These are phyloP conservation scores for Aphidius gifuensis DNA, from an alignment of 1,140 invertebrate species.

Conservation along the genomic window DNA sequence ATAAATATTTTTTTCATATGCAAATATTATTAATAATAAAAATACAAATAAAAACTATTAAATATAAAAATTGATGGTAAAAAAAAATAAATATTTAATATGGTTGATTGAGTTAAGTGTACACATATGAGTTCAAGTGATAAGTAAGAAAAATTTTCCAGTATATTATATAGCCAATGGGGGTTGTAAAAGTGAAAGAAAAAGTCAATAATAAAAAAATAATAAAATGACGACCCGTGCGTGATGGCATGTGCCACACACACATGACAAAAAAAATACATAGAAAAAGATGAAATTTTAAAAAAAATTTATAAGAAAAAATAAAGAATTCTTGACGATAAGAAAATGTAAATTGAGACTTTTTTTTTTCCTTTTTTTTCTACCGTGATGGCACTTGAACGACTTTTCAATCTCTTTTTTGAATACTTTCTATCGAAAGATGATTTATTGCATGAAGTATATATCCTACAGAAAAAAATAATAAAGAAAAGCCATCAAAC, in stretches of 20 bases:
- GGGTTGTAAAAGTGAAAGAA: too few relatives aligned
- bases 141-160: too few relatives aligned
- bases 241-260: constrained; percentile 37
- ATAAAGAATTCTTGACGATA: background rate
- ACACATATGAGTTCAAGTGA: too few relatives aligned
- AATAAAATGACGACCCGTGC: constrained; percentile 24
- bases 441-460: constrained; percentile 10
- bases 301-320: background rate
- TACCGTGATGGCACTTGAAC: constrained; percentile 13
- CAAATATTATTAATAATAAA: too few relatives aligned
- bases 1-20: background rate
- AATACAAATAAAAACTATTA: too few relatives aligned
- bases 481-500: background rate
- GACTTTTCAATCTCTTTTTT: constrained; percentile 20
- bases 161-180: too few relatives aligned
- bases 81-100: too few relatives aligned
- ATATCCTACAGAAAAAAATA: background rate
- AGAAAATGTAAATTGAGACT: constrained; percentile 28
- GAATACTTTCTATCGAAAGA: background rate
- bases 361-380: background rate
- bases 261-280: constrained; percentile 5
- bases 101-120: too few relatives aligned
- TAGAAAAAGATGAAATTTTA: background rate
- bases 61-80: too few relatives aligned
- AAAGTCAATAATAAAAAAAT: too few relatives aligned